These are phyloP conservation scores for Crossaster papposus DNA, from an alignment of 53 echinoderm and acorn worm genomes.

Conservation along the genomic window DNA sequence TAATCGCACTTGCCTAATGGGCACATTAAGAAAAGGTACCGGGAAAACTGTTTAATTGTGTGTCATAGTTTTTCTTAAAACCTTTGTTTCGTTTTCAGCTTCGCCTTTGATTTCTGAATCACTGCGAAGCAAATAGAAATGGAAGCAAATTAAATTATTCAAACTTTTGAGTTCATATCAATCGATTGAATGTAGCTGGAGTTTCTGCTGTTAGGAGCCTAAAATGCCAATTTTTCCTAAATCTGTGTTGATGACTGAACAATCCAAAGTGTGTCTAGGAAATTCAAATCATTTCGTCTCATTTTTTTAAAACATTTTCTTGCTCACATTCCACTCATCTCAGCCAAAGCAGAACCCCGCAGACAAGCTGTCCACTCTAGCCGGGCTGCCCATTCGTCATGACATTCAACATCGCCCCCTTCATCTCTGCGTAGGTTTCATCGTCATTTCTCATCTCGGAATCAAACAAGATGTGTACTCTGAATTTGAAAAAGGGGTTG, in stretches of 20 bases:
- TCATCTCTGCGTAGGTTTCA: slow-evolving; percentile 55
- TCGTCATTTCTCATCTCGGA: not conserved
- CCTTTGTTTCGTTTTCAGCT: not conserved
- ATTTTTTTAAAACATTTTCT: not conserved
- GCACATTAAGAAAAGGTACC: not conserved
- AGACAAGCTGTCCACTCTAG: not conserved
- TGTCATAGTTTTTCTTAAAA: not conserved
- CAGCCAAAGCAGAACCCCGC: slow-evolving; percentile 26
- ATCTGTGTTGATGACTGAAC: not conserved
- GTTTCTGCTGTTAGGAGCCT: too few species aligned
- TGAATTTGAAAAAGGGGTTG: too few species aligned
- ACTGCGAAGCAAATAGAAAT: too few species aligned
- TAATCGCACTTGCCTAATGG: not conserved
- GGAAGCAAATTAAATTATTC: too few species aligned
- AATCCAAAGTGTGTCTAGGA: not conserved
- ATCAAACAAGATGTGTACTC: too few species aligned
- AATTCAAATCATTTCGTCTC: not conserved
- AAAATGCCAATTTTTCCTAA: too few species aligned
- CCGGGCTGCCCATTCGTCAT: slow-evolving; percentile 12
- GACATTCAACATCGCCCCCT: slow-evolving; percentile 55
- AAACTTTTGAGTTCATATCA: too few species aligned
- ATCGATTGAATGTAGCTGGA: too few species aligned
- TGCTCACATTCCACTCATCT: slow-evolving; percentile 21
- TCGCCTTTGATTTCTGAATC: too few species aligned
- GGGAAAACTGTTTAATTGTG: not conserved